Conservation (phyloP, 2,888 invertebrate species). For the Abrostola tripartita region DNA sequence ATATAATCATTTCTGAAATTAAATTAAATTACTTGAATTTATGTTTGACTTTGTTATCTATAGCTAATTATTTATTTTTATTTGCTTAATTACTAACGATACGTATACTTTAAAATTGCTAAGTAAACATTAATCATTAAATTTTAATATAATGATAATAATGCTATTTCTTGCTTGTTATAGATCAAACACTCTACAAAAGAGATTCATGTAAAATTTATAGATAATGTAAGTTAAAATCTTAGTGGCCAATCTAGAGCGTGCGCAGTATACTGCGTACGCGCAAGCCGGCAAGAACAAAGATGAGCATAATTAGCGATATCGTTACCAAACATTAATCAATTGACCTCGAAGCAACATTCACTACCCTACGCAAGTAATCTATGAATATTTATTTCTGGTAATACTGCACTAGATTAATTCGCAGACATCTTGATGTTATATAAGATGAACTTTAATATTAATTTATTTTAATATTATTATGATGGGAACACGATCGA, state of each 20-base stretch:
- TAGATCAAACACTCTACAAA: no score
- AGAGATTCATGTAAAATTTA: no score
- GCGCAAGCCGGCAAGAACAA: slow-evolving; percentile 65
- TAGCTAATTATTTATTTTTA: background rate
- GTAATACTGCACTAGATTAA: slow-evolving; percentile 3
- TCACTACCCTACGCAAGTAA: slow-evolving; percentile 43
- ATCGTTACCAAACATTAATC: slow-evolving; percentile 60
- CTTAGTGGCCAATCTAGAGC: slow-evolving; percentile 23
- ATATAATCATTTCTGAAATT: slow-evolving; percentile 27
- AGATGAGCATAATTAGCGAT: slow-evolving; percentile 64
- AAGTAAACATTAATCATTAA: no score
- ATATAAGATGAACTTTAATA: background rate
- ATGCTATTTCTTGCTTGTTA: no score
- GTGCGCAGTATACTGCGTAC: slow-evolving; percentile 25
- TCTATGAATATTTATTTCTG: slow-evolving; percentile 8
- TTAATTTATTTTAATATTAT: background rate
- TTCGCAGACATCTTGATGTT: background rate
- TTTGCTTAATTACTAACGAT: background rate
- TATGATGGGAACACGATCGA: no score
- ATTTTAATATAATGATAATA: no score
- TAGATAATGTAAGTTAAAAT: background rate
- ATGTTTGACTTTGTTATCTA: slow-evolving; percentile 17
- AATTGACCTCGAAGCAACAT: slow-evolving; percentile 45
- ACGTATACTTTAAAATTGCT: background rate
- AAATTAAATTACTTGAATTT: slow-evolving; percentile 22